phyloP scores from a whole-genome alignment of 2,113 vertebrate genomes.

The Atlantisia rogersi region DNA sequence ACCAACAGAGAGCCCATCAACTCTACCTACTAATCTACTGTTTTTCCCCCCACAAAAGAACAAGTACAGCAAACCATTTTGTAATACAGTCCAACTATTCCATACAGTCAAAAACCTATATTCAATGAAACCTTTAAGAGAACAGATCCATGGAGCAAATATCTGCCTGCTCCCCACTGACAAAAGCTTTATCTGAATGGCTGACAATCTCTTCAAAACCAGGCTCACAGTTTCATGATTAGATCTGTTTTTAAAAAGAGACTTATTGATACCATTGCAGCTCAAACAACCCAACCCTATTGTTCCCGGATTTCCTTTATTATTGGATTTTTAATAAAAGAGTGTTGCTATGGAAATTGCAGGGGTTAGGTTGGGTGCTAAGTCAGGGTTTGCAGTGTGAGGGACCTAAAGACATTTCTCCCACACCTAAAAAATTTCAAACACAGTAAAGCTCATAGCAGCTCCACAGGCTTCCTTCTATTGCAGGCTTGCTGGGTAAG shows the following conservation, averaged over 20 bases:
- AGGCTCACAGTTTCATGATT: background rate
- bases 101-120: background rate
- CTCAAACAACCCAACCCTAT: background rate
- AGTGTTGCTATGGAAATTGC: background rate
- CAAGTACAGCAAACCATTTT: background rate
- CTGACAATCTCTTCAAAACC: background rate
- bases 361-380: background rate
- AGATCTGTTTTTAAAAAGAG: background rate
- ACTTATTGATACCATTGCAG: fast-evolving
- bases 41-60: background rate
- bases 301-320: background rate
- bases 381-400: background rate
- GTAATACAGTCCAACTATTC: background rate
- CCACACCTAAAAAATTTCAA: background rate
- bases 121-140: background rate
- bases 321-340: background rate
- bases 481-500: background rate
- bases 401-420: background rate
- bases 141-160: background rate
- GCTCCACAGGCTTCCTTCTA: background rate
- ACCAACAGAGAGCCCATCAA: background rate
- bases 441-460: background rate
- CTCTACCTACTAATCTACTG: background rate
- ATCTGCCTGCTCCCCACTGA: background rate
- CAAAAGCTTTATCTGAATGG: background rate